A percentile compares a stretch with the other conserved stretches of the same genome.
Conservation (phyloP, 2,888 invertebrate genomes). For the Dolichomitus sp. region DNA sequence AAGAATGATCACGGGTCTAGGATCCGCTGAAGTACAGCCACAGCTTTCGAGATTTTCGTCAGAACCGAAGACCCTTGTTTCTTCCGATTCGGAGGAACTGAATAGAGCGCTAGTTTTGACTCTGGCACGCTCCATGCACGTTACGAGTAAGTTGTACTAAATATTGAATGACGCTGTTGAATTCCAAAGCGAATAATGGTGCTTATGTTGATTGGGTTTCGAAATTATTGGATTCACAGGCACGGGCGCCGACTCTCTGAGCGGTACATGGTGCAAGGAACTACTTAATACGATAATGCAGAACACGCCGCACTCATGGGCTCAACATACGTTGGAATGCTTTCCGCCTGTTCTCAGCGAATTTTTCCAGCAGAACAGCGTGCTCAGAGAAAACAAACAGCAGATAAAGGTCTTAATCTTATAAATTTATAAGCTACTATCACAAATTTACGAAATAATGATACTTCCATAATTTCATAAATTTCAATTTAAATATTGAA, state of each 20-base stretch:
- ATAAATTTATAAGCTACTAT: background rate
- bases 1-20: slow-evolving; percentile 94
- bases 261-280: slow-evolving; percentile 96
- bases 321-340: slow-evolving; percentile 96
- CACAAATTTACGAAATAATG: background rate
- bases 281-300: slow-evolving; percentile 96
- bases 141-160: slow-evolving; percentile 90
- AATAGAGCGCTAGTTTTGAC: slow-evolving; percentile 97
- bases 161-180: background rate
- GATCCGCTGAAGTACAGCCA: slow-evolving; percentile 97
- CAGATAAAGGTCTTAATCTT: slow-evolving; percentile 90
- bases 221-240: slow-evolving; percentile 70
- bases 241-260: slow-evolving; percentile 87
- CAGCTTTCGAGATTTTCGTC: slow-evolving; percentile 96
- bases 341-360: slow-evolving; percentile 96
- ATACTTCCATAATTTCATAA: background rate
- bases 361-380: slow-evolving; percentile 94
- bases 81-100: slow-evolving; percentile 97
- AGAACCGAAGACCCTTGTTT: slow-evolving; percentile 96
- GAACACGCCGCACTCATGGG: slow-evolving; percentile 98
- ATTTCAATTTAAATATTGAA: background rate
- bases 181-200: slow-evolving; percentile 4
- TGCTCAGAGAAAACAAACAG: slow-evolving; percentile 96
- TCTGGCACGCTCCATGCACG: slow-evolving; percentile 96
- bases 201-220: slow-evolving; percentile 47